A percentile compares a stretch with the other conserved stretches of the same genome.
These are phyloP conservation scores for Oncorhynchus gorbuscha DNA, from an alignment of 2,113 vertebrate species.

Conservation along the genomic window DNA sequence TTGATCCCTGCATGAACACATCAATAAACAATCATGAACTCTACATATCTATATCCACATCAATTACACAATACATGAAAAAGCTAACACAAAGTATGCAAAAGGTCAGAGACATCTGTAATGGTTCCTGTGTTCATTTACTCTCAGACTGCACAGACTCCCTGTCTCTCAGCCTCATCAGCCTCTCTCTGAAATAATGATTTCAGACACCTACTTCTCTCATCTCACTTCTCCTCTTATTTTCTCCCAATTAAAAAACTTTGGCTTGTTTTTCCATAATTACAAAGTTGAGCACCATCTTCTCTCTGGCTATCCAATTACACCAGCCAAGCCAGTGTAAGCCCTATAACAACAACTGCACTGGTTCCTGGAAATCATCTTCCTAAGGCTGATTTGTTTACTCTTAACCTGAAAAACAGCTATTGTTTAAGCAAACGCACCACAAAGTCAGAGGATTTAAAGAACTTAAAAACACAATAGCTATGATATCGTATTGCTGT, in stretches of 20 bases:
- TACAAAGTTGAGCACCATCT: background rate
- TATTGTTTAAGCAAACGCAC: background rate
- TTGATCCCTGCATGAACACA: too few species aligned
- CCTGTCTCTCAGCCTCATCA: background rate
- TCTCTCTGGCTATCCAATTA: conserved; percentile 2
- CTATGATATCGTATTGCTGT: too few species aligned
- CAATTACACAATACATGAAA: too few species aligned
- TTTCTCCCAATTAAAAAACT: background rate
- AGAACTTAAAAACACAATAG: background rate
- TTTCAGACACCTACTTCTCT: background rate
- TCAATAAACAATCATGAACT: too few species aligned
- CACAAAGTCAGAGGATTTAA: background rate
- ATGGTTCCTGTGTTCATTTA: background rate
- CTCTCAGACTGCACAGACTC: background rate
- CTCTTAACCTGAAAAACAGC: background rate
- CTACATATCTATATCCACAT: too few species aligned
- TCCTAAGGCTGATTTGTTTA: background rate
- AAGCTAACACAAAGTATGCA: too few species aligned
- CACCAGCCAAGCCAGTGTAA: background rate
- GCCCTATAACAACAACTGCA: background rate
- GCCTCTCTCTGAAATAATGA: too few species aligned
- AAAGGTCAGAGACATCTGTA: background rate
- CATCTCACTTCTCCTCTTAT: background rate
- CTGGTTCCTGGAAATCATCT: background rate
- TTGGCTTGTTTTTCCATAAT: background rate